Percentiles rank a stretch among this genome's conserved stretches.
Evolutionary conservation across 2,888 invertebrate species (phyloP).

Genomic region (Drosophila meridionalis): DNA sequence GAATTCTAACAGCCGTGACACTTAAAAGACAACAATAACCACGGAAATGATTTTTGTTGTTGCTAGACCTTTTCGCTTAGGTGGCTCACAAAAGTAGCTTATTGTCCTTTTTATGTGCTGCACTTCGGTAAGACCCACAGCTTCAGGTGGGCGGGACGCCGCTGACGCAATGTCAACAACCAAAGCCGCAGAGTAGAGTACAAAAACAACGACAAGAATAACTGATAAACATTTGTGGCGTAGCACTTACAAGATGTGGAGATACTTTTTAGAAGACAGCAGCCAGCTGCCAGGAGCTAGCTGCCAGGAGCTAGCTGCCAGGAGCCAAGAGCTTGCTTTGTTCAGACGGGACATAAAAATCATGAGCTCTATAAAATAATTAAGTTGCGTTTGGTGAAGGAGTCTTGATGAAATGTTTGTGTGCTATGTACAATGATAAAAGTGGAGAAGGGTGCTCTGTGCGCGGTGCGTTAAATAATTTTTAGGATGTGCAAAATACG

Average conservation of each 20-base stretch:
- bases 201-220: constrained; percentile 52
- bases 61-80: constrained; percentile 64
- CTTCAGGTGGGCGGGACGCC: constrained; percentile 18
- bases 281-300: not conserved
- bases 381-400: constrained; percentile 45
- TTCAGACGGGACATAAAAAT: constrained; percentile 42
- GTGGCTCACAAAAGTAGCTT: constrained; percentile 70
- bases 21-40: constrained; percentile 72
- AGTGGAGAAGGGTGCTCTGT: constrained; percentile 33
- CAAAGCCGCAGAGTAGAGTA: constrained; percentile 51
- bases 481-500: constrained; percentile 60
- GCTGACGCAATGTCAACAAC: constrained; percentile 69
- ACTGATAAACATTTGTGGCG: constrained; percentile 29
- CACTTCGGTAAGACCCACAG: constrained; percentile 48
- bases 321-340: not conserved
- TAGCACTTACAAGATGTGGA: constrained; percentile 47
- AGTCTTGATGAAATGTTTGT: constrained; percentile 53
- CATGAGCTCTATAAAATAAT: constrained; percentile 74
- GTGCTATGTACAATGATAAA: constrained; percentile 66
- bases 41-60: constrained; percentile 54
- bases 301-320: not conserved
- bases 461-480: constrained; percentile 57
- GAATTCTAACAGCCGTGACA: constrained; percentile 65
- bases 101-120: constrained; percentile 78
- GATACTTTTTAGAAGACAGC: constrained; percentile 26